Base-by-base conservation (phyloP, 2,888 invertebrate species). In the Mythimna loreyi region DNA sequence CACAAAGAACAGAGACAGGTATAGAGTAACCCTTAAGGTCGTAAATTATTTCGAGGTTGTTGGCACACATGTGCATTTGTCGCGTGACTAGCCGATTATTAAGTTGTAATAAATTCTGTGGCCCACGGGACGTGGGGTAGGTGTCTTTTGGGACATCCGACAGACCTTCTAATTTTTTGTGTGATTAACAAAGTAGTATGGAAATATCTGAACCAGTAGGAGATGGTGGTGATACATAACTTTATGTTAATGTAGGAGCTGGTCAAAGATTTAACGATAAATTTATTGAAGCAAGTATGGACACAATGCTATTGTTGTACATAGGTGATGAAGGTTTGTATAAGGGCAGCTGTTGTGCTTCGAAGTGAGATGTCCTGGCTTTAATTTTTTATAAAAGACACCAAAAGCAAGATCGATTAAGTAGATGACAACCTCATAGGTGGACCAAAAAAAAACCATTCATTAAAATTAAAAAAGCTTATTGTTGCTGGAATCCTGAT, bases 61-160 rank as follows among this genome's bases (percentile, higher is more conserved):
- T 91, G 90, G 84, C 86, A 85, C 92, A 92, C 93, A 94, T 94
- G 94, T 92, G 92, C 86, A 88, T 82, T 87, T 91, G 92, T 93
- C 93, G 91, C 91, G 91, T 93, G 92, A 92, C 91, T 91, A 85
- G 89, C 83, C 89, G 91, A 91, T 93, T 94, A 96, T 95, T 94
- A 94, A 93, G 91, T 92, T 89, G 92, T 94, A 93, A 95, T 96
- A 95, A 92, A 94, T 94, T 93, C 89, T 88, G 90, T 89, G 89
- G 84, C 90, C 91, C 90, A 81, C 68, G 90, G 89, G 92, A 92
- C 82, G 78, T 78, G 67, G 85, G 81, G 86, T 87, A 87, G 87
- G 89, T 90, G 89, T 90, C 88, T 89, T 81, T 85, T 80, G 88
- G 83, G 85, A 83, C 76, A 78, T 80, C 61, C 73, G 68, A 77